Evolutionary conservation across 1,140 invertebrate genomes (phyloP).

Genomic region (Magallana gigas): DNA sequence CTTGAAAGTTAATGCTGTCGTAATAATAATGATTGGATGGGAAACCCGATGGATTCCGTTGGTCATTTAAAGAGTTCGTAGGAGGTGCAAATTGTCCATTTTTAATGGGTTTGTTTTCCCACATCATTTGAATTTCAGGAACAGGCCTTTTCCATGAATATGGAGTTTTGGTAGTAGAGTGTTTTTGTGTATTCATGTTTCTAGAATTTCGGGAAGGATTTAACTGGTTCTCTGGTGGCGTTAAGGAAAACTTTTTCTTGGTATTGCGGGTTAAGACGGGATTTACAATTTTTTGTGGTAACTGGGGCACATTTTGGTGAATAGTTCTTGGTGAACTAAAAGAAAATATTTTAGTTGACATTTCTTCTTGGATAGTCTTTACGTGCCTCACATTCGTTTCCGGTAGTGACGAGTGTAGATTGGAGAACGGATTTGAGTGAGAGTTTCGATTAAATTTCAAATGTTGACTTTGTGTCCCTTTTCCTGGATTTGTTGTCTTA

Average conservation of each 20-base stretch:
- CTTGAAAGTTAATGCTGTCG: background rate
- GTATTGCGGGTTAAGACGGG: background rate
- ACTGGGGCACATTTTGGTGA: background rate
- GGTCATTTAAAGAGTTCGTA: background rate
- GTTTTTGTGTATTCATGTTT: background rate
- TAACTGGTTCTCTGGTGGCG: background rate
- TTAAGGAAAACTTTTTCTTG: constrained; percentile 23
- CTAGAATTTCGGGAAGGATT: background rate
- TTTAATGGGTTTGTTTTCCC: constrained; percentile 18
- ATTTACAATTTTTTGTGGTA: background rate
- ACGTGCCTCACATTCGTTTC: background rate
- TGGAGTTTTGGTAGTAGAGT: background rate
- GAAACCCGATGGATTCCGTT: background rate
- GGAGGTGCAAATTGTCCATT: background rate
- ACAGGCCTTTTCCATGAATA: constrained; percentile 25
- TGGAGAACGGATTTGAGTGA: background rate
- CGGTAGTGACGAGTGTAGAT: background rate
- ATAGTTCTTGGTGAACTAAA: background rate
- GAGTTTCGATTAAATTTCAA: background rate
- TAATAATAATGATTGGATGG: background rate
- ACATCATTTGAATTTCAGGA: background rate
- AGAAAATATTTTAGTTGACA: constrained; percentile 15
- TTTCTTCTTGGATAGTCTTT: background rate
- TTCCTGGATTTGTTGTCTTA: background rate
- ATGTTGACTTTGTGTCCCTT: background rate